Evolutionary conservation across 2,797 vertebrate genomes (phyloP).

Genomic region (Geotrypetes seraphini): DNA sequence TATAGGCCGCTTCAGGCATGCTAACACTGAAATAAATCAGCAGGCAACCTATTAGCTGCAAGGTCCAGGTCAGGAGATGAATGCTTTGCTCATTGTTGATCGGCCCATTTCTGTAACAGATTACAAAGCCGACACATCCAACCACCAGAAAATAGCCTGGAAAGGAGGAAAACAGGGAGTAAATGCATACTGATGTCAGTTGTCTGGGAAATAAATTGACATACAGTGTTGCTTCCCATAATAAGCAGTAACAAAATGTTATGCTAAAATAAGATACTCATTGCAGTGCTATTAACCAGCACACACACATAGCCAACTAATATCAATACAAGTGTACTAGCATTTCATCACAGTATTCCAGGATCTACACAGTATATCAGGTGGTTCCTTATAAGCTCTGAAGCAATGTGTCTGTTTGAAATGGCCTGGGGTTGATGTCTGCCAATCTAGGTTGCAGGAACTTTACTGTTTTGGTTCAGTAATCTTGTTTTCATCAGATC

Average conservation of each 20-base stretch:
- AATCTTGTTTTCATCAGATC: too few species aligned
- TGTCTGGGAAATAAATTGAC: neutral
- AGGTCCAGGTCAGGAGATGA: constrained; percentile 35
- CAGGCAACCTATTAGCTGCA: constrained; percentile 43
- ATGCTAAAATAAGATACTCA: neutral
- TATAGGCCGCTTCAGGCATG: constrained; percentile 35
- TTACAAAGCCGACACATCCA: constrained; percentile 45
- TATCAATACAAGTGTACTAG: too few species aligned
- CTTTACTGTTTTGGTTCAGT: too few species aligned
- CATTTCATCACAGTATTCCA: too few species aligned
- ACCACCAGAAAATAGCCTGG: constrained; percentile 51
- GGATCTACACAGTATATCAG: too few species aligned
- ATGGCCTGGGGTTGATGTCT: too few species aligned
- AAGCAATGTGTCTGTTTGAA: too few species aligned
- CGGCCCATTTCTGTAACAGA: constrained; percentile 55
- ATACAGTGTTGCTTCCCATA: neutral
- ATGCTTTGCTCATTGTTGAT: constrained; percentile 34
- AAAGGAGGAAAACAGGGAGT: constrained; percentile 5
- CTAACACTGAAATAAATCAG: constrained; percentile 52
- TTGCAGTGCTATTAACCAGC: neutral
- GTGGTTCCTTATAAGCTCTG: too few species aligned
- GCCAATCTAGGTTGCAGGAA: too few species aligned
- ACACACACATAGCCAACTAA: too few species aligned
- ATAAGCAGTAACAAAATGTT: neutral
- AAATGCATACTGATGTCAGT: neutral